Percentiles rank a stretch among this genome's conserved stretches.
Conservation (phyloP, 2,797 vertebrate species). For the Hemibagrus guttatus region DNA sequence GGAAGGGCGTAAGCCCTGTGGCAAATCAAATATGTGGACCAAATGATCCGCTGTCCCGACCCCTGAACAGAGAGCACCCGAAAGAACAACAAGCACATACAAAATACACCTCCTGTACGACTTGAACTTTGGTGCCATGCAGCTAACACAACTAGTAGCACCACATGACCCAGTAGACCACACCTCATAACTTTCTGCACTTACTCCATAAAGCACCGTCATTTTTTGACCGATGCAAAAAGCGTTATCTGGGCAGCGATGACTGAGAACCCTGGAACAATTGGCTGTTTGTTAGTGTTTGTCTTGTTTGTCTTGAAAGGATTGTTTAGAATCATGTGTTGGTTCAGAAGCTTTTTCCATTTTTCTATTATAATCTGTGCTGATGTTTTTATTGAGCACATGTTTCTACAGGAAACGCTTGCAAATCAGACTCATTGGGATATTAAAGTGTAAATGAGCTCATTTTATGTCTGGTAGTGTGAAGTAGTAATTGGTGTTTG, state of each 20-base stretch:
- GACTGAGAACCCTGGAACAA: constrained; percentile 4
- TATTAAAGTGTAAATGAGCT: neutral
- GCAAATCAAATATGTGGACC: too few relatives aligned
- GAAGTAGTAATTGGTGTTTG: too few relatives aligned
- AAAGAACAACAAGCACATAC: too few relatives aligned
- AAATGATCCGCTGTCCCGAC: too few relatives aligned
- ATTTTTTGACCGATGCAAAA: neutral
- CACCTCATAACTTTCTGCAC: neutral
- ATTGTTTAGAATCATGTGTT: neutral
- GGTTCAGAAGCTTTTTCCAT: neutral
- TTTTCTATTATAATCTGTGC: neutral
- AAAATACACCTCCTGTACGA: neutral
- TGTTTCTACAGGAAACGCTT: neutral
- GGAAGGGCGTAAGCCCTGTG: too few relatives aligned
- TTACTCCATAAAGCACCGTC: neutral
- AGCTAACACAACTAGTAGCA: neutral
- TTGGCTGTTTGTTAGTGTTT: neutral
- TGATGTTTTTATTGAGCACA: neutral
- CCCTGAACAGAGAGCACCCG: too few relatives aligned
- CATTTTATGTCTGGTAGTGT: neutral
- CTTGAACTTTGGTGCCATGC: neutral
- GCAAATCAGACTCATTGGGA: neutral
- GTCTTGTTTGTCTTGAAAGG: neutral
- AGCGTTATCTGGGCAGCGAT: neutral
- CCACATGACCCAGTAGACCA: neutral